These are phyloP conservation scores for Neogale vison DNA, from an alignment of 2,113 vertebrate species.

Conservation along the genomic window DNA sequence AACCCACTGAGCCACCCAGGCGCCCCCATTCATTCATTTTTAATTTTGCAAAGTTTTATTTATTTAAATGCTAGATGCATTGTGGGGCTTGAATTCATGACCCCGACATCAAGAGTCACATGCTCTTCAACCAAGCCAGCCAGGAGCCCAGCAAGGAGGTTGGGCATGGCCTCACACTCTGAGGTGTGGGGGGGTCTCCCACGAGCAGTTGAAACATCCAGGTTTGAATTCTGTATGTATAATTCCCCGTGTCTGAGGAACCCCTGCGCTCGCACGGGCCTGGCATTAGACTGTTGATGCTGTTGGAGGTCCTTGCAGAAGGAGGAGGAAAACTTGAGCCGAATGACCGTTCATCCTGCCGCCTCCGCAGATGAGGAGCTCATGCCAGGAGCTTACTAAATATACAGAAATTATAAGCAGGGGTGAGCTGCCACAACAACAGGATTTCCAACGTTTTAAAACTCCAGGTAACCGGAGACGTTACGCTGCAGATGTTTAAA, in stretches of 20 bases:
- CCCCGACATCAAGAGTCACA: not conserved
- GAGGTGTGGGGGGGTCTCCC: not conserved
- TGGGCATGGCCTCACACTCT: not conserved
- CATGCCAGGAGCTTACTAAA: not conserved
- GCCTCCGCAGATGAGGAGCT: not conserved
- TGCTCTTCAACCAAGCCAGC: not conserved
- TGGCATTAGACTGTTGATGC: not conserved
- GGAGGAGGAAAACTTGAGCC: not conserved
- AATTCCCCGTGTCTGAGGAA: not conserved
- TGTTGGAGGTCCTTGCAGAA: not conserved
- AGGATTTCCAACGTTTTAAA: not conserved
- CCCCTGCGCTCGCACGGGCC: not conserved
- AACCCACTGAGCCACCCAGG: no score
- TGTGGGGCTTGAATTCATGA: not conserved
- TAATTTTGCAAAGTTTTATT: not conserved
- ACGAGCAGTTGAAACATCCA: not conserved
- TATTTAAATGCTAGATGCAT: not conserved
- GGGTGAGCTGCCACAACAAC: not conserved
- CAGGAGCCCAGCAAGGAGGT: not conserved
- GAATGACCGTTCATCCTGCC: not conserved
- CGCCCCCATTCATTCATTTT: no score
- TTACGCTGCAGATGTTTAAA: not conserved
- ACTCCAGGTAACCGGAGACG: not conserved
- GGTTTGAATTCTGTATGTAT: not conserved
- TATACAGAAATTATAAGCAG: not conserved